A percentile compares a stretch with the other conserved stretches of the same genome.
Conservation (phyloP, 2,797 vertebrate species). For the Loriculus beryllinus region DNA sequence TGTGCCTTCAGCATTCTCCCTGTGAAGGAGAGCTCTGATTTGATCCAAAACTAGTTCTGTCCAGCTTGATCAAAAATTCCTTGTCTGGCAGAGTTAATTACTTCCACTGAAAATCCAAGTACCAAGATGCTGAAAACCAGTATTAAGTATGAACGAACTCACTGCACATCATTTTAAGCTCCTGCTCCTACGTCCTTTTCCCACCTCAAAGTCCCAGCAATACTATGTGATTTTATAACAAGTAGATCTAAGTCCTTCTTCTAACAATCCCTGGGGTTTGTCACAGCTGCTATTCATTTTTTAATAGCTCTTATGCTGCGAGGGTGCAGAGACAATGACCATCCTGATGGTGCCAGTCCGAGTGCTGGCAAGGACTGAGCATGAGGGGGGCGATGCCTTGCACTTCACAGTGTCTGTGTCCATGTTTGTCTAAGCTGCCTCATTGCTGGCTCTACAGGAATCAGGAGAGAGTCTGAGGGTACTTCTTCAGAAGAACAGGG, state of each 20-base stretch:
- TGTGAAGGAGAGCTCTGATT: background rate
- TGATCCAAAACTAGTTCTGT: background rate
- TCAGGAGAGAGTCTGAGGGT: background rate
- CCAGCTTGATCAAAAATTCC: background rate
- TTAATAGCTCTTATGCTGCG: background rate
- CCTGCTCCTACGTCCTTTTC: background rate
- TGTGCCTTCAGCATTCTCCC: background rate
- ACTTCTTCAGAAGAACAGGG: slow-evolving; percentile 6
- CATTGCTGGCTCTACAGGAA: background rate
- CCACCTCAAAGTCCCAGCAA: background rate
- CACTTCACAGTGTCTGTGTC: background rate
- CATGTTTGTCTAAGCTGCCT: fast-evolving
- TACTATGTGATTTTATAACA: background rate
- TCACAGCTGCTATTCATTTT: background rate
- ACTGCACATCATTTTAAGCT: background rate
- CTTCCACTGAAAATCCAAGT: slow-evolving; percentile 1
- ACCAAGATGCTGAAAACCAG: background rate
- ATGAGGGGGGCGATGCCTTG: fast-evolving
- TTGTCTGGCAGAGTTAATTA: background rate
- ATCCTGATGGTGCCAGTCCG: background rate
- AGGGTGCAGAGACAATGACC: background rate
- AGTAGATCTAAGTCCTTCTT: background rate
- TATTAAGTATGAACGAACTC: background rate
- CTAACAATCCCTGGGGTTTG: background rate
- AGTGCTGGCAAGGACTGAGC: background rate